Evolutionary conservation across 2,888 invertebrate species (phyloP), one percentile per base, ranked within the genome.

Genomic region (Glaucopsyche alexis): DNA sequence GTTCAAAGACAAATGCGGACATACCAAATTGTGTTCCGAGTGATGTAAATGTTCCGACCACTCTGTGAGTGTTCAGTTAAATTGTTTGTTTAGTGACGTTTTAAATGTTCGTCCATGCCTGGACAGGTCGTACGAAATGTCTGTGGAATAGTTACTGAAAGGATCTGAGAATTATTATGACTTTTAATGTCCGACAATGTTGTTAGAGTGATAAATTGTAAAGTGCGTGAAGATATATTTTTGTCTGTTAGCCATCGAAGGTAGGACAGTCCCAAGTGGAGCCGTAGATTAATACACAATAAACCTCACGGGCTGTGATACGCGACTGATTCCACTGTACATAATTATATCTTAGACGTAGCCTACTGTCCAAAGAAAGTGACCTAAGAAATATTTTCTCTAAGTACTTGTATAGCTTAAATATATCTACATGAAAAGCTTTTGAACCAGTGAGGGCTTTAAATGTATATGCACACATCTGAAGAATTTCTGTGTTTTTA

Each of bases 281-380:
- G 80, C 79, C 81, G 75, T 73, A 76, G 75, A 76, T 76, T 72
- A 47, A 49, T 74, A 76, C 75, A 78, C 78, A 76, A 77, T 78
- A 76, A 77, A 79, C 78, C 78, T 80, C 75, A 76, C 79, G 76
- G 84, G 84, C 85, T 83, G 85, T 84, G 84, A 84, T 81, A 82
- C 78, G 82, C 79, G 85, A 84, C 84, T 82, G 85, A 84, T 79
- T 80, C 80, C 81, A 80, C 79, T 80, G 78, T 79, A 81, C 79
- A 81, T 83, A 29, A 29, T 29, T 29, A 82, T 77, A 76, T 77
- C 79, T 72, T 83, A 83, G 80, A 76, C 76, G 75, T 79, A 80
- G 79, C 69, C 73, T 74, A 75, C 76, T 69, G 72, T 72, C 75
- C 65, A 65, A 55, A 67, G 29, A 73, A 72, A 71, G 71, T 72